phyloP scores from a whole-genome alignment of 2,113 vertebrate genomes.

The Tamias sibiricus region DNA sequence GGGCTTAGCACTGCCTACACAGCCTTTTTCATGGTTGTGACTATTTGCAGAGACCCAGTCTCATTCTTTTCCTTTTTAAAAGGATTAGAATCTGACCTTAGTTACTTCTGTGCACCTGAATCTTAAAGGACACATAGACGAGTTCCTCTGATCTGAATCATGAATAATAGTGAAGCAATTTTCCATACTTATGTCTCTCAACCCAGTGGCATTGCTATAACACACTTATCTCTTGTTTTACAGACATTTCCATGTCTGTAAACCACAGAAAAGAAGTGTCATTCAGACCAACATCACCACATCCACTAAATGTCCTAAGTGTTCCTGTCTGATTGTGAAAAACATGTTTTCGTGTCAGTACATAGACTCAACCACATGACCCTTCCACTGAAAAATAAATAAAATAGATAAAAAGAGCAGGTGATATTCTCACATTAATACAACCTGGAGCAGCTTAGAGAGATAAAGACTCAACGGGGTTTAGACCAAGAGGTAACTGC shows the following conservation, averaged over 20 bases:
- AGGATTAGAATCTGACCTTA: background rate
- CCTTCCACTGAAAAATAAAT: background rate
- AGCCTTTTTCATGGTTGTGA: background rate
- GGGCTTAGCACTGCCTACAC: background rate
- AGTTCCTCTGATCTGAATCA: background rate
- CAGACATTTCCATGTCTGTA: background rate
- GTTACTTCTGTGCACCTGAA: background rate
- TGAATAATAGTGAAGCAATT: background rate
- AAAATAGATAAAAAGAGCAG: background rate
- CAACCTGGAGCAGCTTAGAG: background rate
- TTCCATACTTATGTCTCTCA: background rate
- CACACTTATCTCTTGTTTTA: background rate
- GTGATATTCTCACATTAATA: background rate
- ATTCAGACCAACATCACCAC: background rate
- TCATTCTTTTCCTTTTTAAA: background rate
- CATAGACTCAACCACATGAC: background rate
- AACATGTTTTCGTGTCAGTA: background rate
- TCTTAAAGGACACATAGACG: background rate
- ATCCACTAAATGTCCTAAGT: background rate
- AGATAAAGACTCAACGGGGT: background rate
- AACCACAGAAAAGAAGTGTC: background rate
- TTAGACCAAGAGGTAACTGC: background rate
- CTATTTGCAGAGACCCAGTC: background rate
- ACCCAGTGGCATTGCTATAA: background rate
- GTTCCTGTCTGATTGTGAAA: background rate